A percentile compares a stretch with the other conserved stretches of the same genome.
phyloP scores from a whole-genome alignment of 2,888 invertebrate genomes.

The Drosophila mimetica region DNA sequence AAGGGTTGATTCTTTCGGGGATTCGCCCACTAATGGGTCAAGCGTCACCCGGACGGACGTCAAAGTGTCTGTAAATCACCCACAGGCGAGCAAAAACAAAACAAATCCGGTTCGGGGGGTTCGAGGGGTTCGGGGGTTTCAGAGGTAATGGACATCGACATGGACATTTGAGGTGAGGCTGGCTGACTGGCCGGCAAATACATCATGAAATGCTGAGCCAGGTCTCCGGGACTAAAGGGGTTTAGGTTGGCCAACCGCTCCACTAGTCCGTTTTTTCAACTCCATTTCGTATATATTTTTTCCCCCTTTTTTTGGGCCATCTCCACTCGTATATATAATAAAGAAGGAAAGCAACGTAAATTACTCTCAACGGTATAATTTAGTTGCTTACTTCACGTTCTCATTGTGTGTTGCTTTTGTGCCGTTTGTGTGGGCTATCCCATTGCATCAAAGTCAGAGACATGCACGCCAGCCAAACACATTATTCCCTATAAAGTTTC shows the following conservation, averaged over 20 bases:
- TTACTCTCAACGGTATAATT: slow-evolving; percentile 82
- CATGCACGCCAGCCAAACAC: slow-evolving; percentile 44
- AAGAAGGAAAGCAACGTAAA: slow-evolving; percentile 77
- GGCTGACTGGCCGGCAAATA: slow-evolving; percentile 52
- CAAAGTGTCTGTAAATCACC: slow-evolving; percentile 80
- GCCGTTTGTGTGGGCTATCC: slow-evolving; percentile 21
- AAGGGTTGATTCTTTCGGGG: slow-evolving; percentile 58
- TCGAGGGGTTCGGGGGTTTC: not conserved
- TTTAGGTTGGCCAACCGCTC: slow-evolving; percentile 10
- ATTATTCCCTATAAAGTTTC: slow-evolving; percentile 11
- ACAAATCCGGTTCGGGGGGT: slow-evolving; percentile 41
- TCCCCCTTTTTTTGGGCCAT: slow-evolving; percentile 36
- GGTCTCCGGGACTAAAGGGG: slow-evolving; percentile 22
- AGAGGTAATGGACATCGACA: slow-evolving; percentile 47
- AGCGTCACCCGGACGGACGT: slow-evolving; percentile 76
- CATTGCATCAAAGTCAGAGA: slow-evolving; percentile 26
- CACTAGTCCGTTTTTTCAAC: slow-evolving; percentile 26
- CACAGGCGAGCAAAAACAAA: slow-evolving; percentile 49
- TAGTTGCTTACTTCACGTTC: slow-evolving; percentile 62
- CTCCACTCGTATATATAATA: slow-evolving; percentile 59
- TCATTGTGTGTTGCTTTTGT: slow-evolving; percentile 14
- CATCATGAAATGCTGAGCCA: slow-evolving; percentile 60
- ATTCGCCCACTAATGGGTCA: slow-evolving; percentile 76
- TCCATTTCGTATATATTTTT: slow-evolving; percentile 1
- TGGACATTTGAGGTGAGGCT: slow-evolving; percentile 56